Evolutionary conservation across 2,113 vertebrate species (phyloP).

Genomic region (Sigmodon hispidus): DNA sequence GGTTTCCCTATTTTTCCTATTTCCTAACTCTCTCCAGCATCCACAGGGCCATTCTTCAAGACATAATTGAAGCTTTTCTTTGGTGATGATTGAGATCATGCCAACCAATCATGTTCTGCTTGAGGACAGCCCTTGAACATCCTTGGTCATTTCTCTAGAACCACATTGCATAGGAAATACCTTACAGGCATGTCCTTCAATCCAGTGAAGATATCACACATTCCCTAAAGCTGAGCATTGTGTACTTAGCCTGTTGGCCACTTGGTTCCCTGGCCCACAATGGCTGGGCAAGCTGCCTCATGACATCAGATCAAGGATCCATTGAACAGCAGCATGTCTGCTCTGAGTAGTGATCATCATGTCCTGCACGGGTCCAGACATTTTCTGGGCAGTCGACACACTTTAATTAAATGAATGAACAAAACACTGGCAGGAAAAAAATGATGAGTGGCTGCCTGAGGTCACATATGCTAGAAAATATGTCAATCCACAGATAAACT

Average conservation of each 20-base stretch:
- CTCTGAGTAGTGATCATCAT: slow-evolving; percentile 27
- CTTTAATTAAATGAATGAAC: slow-evolving; percentile 77
- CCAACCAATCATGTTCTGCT: background rate
- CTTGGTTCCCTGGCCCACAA: background rate
- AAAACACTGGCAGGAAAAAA: slow-evolving; percentile 62
- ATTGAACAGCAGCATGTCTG: background rate
- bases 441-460: slow-evolving; percentile 65
- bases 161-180: background rate
- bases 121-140: background rate
- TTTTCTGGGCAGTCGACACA: slow-evolving; percentile 71
- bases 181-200: background rate
- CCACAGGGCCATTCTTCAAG: background rate
- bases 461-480: slow-evolving; percentile 81
- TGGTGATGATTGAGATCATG: background rate
- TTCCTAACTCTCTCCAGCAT: background rate
- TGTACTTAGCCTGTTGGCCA: accelerated
- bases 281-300: background rate
- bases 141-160: background rate
- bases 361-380: slow-evolving; percentile 52
- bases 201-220: background rate
- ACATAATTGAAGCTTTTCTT: background rate
- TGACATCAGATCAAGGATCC: background rate
- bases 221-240: background rate
- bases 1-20: background rate
- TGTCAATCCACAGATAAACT: slow-evolving; percentile 79